Base-by-base conservation (phyloP, 2,797 vertebrate genomes). In the Mormyrus hasselquistii region DNA sequence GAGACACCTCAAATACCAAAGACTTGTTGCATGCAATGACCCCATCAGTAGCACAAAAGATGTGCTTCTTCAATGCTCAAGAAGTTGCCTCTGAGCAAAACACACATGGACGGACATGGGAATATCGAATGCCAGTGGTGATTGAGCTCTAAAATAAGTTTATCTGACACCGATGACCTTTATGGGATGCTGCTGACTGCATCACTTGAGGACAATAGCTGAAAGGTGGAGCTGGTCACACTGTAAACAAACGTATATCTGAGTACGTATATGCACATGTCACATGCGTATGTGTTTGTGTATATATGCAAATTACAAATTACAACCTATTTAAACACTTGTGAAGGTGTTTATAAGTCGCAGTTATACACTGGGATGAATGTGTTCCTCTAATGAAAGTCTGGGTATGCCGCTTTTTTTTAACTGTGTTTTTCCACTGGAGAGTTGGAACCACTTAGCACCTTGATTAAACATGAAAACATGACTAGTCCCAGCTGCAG, bases 401-500 rank as follows among this genome's bases (percentile, higher is more conserved):
- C 90, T 89, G 90, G 90, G 91, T 89, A 90, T 90, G 91, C 86
- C 41, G 29, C 14, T n/a, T 85, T 85, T 94, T 94, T 92, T 93
- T 94, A 94, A 90, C 93, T 93, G 93, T 92, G 88, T 92, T 92
- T 73, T 90, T 93, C 88, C 88, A 90, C 88, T 88, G 91, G 91
- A 92, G 93, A 94, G 91, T 92, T 93, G 92, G 91, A 95, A 92
- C 93, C 94, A 95, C 94, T 95, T 95, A 95, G 93, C 93, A 94
- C 95, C 93, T 93, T 89, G 92, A 94, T 95, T 95, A 94, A 95
- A 94, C 90, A 93, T 93, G 91, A 93, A 94, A 95, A 94, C 91
- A 94, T 91, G 93, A 92, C 90, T 91, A 86, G 89, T 92, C 94
- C 69, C 69, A 16, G 69, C 69, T 41, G 65, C 3, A 38, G 12